Base-by-base conservation (phyloP, 2,113 vertebrate species). In the Conger conger region DNA sequence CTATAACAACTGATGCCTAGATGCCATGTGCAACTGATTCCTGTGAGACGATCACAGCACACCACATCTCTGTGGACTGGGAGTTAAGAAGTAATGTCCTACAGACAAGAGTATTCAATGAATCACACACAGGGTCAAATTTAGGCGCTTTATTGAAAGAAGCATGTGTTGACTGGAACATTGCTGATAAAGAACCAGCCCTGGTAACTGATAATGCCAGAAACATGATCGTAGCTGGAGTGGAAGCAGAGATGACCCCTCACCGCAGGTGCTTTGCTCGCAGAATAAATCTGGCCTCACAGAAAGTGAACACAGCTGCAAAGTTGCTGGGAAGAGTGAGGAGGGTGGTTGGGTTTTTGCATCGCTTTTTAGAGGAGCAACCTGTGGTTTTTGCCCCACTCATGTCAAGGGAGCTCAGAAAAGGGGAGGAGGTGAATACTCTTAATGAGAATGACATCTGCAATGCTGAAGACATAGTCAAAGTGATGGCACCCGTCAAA, bases 211-310 rank as follows among this genome's bases (percentile, higher is more conserved):
- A 73, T 11, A 73, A 80, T 23, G 57, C 54, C 27, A 17, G 37
- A 23, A 85, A 86, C 40, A 53, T 86, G 84, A 82, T 82, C 37
- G 36, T 80, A 38, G 84, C 84, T 27, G 83, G 73, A 80, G 53
- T 68, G 23, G 79, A 85, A 36, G 84, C 63, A 38, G 11, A 86
- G 38, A 82, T 54, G 40, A 82, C 30, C n/a, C 42, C 60, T 30
- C 16, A 76, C 68, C 37, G 79, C 11, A 30, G 11, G 60, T 68
- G 60, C 76, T 77, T 77, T 16, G 76, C 30, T 36, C 37, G 50
- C 11, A 85, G 40, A 7, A 6, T 81, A 50, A 85, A 50, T 27
- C 8, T 73, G 57, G n/a, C 79, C 16, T 68, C 79, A 53, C 79
- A 73, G 54, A 85, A 85, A 9, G 78, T 80, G 36, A 73, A 73